Evolutionary conservation across 2,797 vertebrate species (phyloP).

Genomic region (Bucorvus abyssinicus): DNA sequence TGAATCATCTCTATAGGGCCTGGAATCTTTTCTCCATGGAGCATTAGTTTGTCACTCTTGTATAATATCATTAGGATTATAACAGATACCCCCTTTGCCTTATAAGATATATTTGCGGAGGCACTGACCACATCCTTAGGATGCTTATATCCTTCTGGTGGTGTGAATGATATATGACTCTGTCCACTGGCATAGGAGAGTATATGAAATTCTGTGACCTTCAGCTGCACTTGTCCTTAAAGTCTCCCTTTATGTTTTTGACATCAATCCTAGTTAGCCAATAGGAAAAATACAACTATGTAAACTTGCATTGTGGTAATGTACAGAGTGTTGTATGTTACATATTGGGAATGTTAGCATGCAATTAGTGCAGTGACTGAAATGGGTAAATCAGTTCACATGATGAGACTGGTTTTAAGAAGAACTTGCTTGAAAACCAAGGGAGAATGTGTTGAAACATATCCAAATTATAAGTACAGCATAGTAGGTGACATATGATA

Average conservation of each 20-base stretch:
- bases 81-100: background rate
- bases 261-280: background rate
- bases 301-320: background rate
- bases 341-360: background rate
- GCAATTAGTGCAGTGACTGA: background rate
- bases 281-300: background rate
- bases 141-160: background rate
- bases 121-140: background rate
- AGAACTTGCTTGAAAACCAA: background rate
- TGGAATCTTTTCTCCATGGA: background rate
- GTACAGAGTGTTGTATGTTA: background rate
- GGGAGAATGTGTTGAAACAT: background rate
- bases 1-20: background rate
- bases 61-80: background rate
- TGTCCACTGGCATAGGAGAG: background rate
- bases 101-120: background rate
- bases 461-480: background rate
- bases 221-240: background rate
- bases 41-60: background rate
- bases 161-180: background rate
- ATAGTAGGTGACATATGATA: background rate
- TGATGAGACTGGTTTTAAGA: background rate
- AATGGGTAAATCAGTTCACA: background rate
- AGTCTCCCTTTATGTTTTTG: background rate
- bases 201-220: background rate